Evolutionary conservation across 2,113 vertebrate species (phyloP).

Genomic region (Epinephelus lanceolatus): DNA sequence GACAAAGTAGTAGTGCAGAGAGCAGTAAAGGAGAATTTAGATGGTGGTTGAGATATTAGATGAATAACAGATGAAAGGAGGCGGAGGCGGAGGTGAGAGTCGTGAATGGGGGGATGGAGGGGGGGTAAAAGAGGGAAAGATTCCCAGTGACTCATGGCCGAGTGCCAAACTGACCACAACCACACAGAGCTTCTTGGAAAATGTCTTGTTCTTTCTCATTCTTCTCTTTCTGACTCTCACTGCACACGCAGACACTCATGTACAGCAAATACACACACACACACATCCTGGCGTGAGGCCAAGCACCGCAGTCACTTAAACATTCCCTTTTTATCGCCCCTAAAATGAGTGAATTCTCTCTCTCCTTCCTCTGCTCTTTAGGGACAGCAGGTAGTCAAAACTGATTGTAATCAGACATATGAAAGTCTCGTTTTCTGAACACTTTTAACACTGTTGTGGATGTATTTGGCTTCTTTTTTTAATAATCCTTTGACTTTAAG

Average conservation of each 20-base stretch:
- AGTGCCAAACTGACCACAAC: conserved; percentile 54
- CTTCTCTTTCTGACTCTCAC: background rate
- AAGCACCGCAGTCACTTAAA: conserved; percentile 59
- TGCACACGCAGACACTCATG: background rate
- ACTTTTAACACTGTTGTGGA: background rate
- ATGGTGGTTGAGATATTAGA: conserved; percentile 15
- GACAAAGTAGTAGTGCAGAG: background rate
- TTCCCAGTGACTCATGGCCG: conserved; percentile 59
- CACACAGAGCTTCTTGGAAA: conserved; percentile 49
- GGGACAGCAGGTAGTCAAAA: conserved; percentile 60
- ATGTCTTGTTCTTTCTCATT: background rate
- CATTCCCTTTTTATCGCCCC: conserved; percentile 61
- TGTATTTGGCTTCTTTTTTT: background rate
- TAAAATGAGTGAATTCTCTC: conserved; percentile 13
- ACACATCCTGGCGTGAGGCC: conserved; percentile 55
- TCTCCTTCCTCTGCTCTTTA: background rate
- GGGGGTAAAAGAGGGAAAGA: conserved; percentile 20
- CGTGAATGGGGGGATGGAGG: background rate
- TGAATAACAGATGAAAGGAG: conserved; percentile 43
- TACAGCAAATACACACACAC: background rate
- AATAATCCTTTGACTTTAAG: background rate
- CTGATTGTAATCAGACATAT: conserved; percentile 31
- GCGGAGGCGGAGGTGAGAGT: conserved; percentile 20
- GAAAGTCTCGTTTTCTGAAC: conserved; percentile 1
- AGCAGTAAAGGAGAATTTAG: background rate